phyloP scores from a whole-genome alignment of 2,797 vertebrate genomes.

The Mycteria americana region DNA sequence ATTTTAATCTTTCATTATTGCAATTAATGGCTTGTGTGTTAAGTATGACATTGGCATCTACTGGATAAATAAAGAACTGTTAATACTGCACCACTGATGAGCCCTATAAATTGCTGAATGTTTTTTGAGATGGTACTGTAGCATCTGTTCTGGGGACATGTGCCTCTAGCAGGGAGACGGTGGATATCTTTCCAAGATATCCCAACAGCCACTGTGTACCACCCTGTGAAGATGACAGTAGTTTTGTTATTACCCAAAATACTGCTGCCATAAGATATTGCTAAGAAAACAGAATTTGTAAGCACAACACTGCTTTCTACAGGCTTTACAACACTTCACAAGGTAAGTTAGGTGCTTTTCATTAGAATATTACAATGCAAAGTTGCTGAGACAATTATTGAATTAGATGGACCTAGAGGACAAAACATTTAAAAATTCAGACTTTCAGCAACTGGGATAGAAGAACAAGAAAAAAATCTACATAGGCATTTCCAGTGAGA shows the following conservation, averaged over 20 bases:
- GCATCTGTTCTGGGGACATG: not conserved
- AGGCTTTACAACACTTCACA: not conserved
- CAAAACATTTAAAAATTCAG: not conserved
- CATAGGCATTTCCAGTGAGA: not conserved
- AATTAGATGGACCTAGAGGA: not conserved
- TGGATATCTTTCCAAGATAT: not conserved
- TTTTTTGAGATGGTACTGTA: not conserved
- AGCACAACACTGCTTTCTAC: not conserved
- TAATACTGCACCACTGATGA: not conserved
- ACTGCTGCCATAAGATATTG: not conserved
- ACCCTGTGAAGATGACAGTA: not conserved
- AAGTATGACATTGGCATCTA: not conserved
- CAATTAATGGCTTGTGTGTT: not conserved
- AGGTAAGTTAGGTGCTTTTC: not conserved
- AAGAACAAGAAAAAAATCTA: not conserved
- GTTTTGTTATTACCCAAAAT: not conserved
- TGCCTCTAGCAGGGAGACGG: not conserved
- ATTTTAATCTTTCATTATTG: slow-evolving; percentile 7
- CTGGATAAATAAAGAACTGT: not conserved
- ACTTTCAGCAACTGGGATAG: not conserved
- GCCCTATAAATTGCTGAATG: not conserved
- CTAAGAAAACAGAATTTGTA: not conserved
- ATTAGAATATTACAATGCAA: not conserved
- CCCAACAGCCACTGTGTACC: not conserved
- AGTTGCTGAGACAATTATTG: not conserved